phyloP scores from a whole-genome alignment of 2,113 vertebrate species.

The Genyomyrus donnyi region DNA sequence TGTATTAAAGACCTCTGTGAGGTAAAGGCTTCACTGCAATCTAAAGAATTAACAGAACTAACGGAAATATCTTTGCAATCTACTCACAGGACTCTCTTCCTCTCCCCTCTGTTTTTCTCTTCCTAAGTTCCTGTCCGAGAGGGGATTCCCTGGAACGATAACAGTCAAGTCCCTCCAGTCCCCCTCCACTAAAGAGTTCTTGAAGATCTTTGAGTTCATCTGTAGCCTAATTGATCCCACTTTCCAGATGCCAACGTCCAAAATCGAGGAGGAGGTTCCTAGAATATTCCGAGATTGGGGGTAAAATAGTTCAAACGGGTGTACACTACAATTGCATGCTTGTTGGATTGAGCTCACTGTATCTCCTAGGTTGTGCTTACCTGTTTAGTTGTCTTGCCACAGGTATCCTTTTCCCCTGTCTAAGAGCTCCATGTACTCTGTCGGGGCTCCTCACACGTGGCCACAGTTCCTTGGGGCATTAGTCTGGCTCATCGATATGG shows the following conservation, averaged over 20 bases:
- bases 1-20: constrained; percentile 87
- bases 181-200: constrained; percentile 88
- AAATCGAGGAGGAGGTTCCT: constrained; percentile 92
- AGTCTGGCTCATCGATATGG: constrained; percentile 83
- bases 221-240: constrained; percentile 77
- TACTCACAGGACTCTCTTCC: not conserved
- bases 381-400: constrained; percentile 9
- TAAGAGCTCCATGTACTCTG: constrained; percentile 93
- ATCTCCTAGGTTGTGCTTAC: not conserved
- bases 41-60: not conserved
- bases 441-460: constrained; percentile 94
- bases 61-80: not conserved
- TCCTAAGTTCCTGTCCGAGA: constrained; percentile 75
- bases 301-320: constrained; percentile 51
- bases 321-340: not conserved
- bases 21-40: constrained; percentile 49
- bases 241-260: constrained; percentile 77
- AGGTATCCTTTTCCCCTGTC: constrained; percentile 90
- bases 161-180: constrained; percentile 82
- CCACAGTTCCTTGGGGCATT: constrained; percentile 86
- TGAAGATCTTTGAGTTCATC: constrained; percentile 89
- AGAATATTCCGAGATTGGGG: constrained; percentile 78
- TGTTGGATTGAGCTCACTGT: not conserved
- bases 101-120: not conserved
- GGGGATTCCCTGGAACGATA: constrained; percentile 68